Evolutionary conservation across 2,888 invertebrate genomes (phyloP), one percentile per base, ranked within the genome.

Genomic region (Campopleginae sp.): DNA sequence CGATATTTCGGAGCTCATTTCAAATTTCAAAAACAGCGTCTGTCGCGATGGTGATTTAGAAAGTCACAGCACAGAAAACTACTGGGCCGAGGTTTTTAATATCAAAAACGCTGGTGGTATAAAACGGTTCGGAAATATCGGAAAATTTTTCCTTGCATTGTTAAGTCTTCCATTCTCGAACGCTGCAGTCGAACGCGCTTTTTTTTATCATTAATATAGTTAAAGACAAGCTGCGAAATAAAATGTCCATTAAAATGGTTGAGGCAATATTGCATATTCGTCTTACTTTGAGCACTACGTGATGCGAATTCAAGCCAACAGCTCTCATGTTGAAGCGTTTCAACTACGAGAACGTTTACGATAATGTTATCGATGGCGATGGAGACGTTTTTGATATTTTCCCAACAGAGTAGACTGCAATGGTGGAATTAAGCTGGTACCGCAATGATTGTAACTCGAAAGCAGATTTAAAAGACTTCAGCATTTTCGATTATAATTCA

Each of bases 101-200:
- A 44, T 76, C 51, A 71, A 19, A 51, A 71, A 82, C 38, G 75
- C 75, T 12, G 75, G 81, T n/a, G 81, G 75, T 44, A 75, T 5
- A 4, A 42, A 81, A 54, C 19, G 61, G n/a, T 82, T 71, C 63
- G 77, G 33, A 33, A 82, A 82, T 61, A 70, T 77, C 17, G 63
- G 63, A 0, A 71, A 82, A 38, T 70, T 82, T 23, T 61, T 68
- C 10, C 82, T 82, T 42, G 77, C 33, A 4, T 8, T 51, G 5
- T 38, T 86, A 5, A 77, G 78, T 78, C 27, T 86, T 14, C 83
- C 82, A 33, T 86, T 88, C 71, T 88, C 87, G 38, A 87, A 88
- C 58, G 87, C 86, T 7, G 54, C 77, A 7, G 86, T 87, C 1
- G 82, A 87, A 42, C 71, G 84, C 8, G 84, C 85, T 19, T 87